Base-by-base conservation (phyloP, 1,140 invertebrate genomes). In the Drosophila funebris region DNA sequence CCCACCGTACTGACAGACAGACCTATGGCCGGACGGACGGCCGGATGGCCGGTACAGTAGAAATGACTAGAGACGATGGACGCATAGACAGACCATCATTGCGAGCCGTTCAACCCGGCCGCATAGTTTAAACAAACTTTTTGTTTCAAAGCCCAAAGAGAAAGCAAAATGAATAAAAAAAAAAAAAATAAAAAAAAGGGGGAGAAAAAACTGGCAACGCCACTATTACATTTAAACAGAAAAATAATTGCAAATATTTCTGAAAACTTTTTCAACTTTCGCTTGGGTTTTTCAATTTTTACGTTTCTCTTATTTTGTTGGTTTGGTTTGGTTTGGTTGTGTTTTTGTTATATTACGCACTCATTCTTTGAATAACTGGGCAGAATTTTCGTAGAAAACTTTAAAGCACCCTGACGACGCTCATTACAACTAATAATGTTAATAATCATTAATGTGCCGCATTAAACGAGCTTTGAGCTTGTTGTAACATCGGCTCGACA, bases 151-250 rank as follows among this genome's bases (percentile, higher is more conserved):
- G 76, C 79, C 39, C 36, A 50, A 61, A 58, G 64, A 41, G 24
- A 63, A 60, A 52, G n/a, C n/a, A n/a, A n/a, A n/a, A n/a, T n/a
- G n/a, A n/a, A n/a, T n/a, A n/a, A n/a, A n/a, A n/a, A n/a, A n/a
- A n/a, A n/a, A n/a, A n/a, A n/a, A n/a, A n/a, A n/a, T n/a, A n/a
- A 37, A 60, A 43, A 13, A 5, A 68, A 69, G 44, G 41, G 29
- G 16, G n/a, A n/a, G n/a, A n/a, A 41, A 69, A 58, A 66, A 66
- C 39, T 37, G 61, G 46, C 64, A 80, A 61, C 52, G 31, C 61
- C 76, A 85, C 81, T 85, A 85, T 85, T 74, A 69, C 81, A 85
- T 85, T 85, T 85, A 80, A 85, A 85, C 77, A 85, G 73, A 85
- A 85, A 85, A 85, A 85, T 85, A 85, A 85, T 85, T 85, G 73